Base-by-base conservation (phyloP, 2,888 invertebrate genomes). In the Salticus scenicus region DNA sequence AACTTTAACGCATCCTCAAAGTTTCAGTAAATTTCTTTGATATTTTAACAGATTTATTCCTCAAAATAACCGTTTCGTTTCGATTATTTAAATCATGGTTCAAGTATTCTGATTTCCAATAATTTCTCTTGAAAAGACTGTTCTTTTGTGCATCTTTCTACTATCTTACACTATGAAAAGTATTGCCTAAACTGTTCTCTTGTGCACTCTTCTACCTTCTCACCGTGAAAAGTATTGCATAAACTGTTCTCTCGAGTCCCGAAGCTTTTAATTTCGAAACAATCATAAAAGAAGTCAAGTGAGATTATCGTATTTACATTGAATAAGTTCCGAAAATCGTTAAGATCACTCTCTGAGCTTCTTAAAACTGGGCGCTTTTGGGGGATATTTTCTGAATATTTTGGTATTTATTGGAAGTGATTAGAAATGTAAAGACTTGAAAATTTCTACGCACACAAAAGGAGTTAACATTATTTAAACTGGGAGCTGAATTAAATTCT, bases 311-410 rank as follows among this genome's bases (percentile, higher is more conserved):
- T 47, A 47, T 47, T 47, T 47, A 57, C 57, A 57, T 24, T 57
- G 24, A 57, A 57, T n/a, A 57, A 57, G 24, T 24, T 24, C 20
- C 24, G 57, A 57, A 57, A 57, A 57, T 57, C 57, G 57, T 57
- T 57, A 57, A 57, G 57, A 1, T 2, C 17, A 17, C 57, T 57
- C 24, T 24, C 8, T 1, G 24, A 57, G 57, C 57, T 1, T 57
- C 57, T 57, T 57, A 57, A 47, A 47, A 57, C 24, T 57, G 24
- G 57, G 24, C 4, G 20, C 57, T 17, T 57, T 57, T 24, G 4
- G 42, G 17, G 57, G 37, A 37, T 24, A 57, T 57, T 57, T 57
- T 57, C 57, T 7, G 24, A 17, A 7, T 5, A 57, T 57, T 57
- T 24, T 17, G 24, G 4, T 24, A 24, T 57, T 47, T 24, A 57